phyloP scores from a whole-genome alignment of 1,140 invertebrate species.

The Drosophila serrata region DNA sequence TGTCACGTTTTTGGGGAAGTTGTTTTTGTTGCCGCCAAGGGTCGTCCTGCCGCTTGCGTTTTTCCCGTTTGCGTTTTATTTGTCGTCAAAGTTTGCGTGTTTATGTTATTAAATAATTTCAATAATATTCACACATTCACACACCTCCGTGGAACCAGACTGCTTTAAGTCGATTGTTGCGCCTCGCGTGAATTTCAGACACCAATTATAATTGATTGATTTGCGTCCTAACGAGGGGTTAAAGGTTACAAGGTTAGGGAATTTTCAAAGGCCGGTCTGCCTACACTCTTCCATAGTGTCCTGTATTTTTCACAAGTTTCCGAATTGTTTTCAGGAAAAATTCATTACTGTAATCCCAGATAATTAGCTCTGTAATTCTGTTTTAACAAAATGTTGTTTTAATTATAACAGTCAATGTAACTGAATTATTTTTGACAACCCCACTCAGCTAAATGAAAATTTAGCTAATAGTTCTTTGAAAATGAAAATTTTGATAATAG shows the following conservation, averaged over 20 bases:
- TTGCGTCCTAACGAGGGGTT: neutral
- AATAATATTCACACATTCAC: conserved; percentile 68
- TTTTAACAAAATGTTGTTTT: too few relatives aligned
- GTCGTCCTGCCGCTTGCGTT: conserved; percentile 12
- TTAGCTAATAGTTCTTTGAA: too few relatives aligned
- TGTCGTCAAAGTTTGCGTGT: conserved; percentile 67
- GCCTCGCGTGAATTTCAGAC: conserved; percentile 14
- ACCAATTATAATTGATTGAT: conserved; percentile 31
- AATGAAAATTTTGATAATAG: too few relatives aligned
- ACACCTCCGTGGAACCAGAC: conserved; percentile 20
- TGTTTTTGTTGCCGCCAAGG: conserved; percentile 46
- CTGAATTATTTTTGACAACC: too few relatives aligned
- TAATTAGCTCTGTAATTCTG: too few relatives aligned
- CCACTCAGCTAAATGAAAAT: too few relatives aligned
- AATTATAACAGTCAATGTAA: too few relatives aligned
- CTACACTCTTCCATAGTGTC: neutral
- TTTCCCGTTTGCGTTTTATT: conserved; percentile 30
- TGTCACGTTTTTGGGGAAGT: conserved; percentile 67
- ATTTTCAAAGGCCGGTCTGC: neutral
- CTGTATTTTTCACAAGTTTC: neutral
- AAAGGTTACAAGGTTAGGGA: neutral
- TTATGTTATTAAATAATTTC: conserved; percentile 75
- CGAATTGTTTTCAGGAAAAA: neutral
- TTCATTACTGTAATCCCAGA: neutral
- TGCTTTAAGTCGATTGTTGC: conserved; percentile 31